Conservation (phyloP, 2,113 vertebrate species). For the Microcebus murinus region DNA sequence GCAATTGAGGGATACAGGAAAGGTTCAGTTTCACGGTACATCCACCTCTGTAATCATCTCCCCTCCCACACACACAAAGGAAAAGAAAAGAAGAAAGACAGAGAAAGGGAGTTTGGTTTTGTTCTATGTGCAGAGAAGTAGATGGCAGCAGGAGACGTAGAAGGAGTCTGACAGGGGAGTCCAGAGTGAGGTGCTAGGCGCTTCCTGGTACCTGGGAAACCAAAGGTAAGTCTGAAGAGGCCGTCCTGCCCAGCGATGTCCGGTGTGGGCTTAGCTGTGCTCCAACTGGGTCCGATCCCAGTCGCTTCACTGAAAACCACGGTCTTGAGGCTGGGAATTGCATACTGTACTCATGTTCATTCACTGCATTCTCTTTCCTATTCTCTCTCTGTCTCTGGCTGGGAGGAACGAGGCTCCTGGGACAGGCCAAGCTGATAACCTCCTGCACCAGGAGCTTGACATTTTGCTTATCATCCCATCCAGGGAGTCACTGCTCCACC, state of each 20-base stretch:
- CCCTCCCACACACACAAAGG: not conserved
- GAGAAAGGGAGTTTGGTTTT: not conserved
- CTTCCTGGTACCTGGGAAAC: conserved; percentile 42
- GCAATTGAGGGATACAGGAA: not conserved
- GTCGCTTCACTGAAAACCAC: not conserved
- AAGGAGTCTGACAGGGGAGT: conserved; percentile 13
- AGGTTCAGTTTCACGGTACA: not conserved
- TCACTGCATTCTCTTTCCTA: not conserved
- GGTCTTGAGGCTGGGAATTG: not conserved
- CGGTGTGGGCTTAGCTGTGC: too few species aligned
- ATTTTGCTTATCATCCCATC: conserved; percentile 63
- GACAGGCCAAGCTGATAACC: conserved; percentile 47
- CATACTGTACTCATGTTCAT: not conserved
- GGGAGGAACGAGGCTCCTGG: not conserved
- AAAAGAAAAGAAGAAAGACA: not conserved
- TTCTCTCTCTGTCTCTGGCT: not conserved
- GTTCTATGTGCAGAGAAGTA: conserved; percentile 36
- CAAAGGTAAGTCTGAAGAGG: conserved; percentile 36
- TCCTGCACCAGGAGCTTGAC: conserved; percentile 23
- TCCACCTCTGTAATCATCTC: not conserved
- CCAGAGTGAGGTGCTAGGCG: not conserved
- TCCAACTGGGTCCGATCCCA: not conserved
- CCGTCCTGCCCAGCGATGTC: not conserved
- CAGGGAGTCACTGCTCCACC: conserved; percentile 34
- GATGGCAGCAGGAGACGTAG: conserved; percentile 37